These are phyloP conservation scores for Aplysina aerophoba DNA, from an alignment of 37 sponge, comb jelly and placozoan species.

Conservation along the genomic window DNA sequence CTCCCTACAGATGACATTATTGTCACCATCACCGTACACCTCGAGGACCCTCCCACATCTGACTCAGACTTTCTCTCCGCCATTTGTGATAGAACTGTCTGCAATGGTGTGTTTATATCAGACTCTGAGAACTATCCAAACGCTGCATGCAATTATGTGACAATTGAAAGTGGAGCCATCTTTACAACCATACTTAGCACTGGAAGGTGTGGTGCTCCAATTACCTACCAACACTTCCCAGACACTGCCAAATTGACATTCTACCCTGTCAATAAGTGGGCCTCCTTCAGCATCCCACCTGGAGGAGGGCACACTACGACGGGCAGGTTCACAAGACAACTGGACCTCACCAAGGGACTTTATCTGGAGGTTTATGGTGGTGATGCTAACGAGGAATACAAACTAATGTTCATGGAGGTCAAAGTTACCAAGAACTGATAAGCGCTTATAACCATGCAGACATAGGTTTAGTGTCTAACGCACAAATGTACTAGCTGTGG, in stretches of 20 bases:
- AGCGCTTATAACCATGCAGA: not conserved
- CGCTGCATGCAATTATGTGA: not conserved
- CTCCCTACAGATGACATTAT: not conserved
- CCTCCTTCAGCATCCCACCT: slow-evolving; percentile 6
- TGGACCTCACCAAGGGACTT: slow-evolving; percentile 28
- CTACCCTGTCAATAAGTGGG: slow-evolving; percentile 10
- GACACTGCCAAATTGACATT: not conserved
- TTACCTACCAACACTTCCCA: not conserved
- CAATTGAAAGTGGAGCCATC: not conserved
- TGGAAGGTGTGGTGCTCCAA: slow-evolving; percentile 9
- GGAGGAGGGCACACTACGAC: slow-evolving; percentile 20
- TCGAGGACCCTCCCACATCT: slow-evolving; percentile 10
- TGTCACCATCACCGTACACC: not conserved
- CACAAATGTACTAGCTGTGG: too few relatives aligned
- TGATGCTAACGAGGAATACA: slow-evolving; percentile 12
- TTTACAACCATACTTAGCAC: not conserved
- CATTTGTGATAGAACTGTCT: slow-evolving; percentile 21
- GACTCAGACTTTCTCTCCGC: not conserved
- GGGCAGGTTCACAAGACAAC: not conserved
- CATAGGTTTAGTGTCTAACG: too few relatives aligned
- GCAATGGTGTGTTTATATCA: not conserved
- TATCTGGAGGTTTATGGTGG: slow-evolving; percentile 18
- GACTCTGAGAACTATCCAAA: not conserved
- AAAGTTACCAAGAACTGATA: not conserved
- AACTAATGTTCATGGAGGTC: slow-evolving; percentile 1